Conservation (phyloP, 2,888 invertebrate species). For the Lysandra bellargus region DNA sequence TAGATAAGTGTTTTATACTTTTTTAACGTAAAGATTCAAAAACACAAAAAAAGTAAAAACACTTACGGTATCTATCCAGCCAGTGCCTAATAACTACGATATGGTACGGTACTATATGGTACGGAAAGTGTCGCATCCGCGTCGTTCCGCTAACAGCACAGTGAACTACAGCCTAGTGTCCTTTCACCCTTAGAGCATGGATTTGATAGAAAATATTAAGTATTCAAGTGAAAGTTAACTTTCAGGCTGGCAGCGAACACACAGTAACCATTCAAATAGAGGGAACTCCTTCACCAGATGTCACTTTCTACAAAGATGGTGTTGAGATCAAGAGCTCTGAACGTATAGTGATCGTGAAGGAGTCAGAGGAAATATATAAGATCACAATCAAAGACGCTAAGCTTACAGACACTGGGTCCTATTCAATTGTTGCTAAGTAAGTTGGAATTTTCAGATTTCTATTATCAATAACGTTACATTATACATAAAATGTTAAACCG, state of each 20-base stretch:
- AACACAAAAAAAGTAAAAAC: too few relatives aligned
- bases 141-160: too few relatives aligned
- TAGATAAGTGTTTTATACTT: too few relatives aligned
- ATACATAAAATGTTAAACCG: too few relatives aligned
- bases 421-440: conserved; percentile 89
- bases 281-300: conserved; percentile 89
- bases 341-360: conserved; percentile 86
- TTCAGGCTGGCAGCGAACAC: conserved; percentile 83
- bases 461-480: too few relatives aligned
- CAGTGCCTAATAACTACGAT: too few relatives aligned
- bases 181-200: too few relatives aligned
- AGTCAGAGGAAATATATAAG: conserved; percentile 84
- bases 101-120: too few relatives aligned
- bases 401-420: conserved; percentile 91
- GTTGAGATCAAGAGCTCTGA: conserved; percentile 87
- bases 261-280: conserved; percentile 91
- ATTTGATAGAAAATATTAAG: neutral
- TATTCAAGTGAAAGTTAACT: neutral
- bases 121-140: too few relatives aligned
- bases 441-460: conserved; percentile 39
- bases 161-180: too few relatives aligned
- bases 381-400: conserved; percentile 86
- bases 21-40: too few relatives aligned
- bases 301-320: conserved; percentile 94
- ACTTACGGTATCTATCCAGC: too few relatives aligned